Evolutionary conservation across 2,113 vertebrate species (phyloP), one percentile per base, ranked within the genome.

Genomic region (Lethenteron reissneri): DNA sequence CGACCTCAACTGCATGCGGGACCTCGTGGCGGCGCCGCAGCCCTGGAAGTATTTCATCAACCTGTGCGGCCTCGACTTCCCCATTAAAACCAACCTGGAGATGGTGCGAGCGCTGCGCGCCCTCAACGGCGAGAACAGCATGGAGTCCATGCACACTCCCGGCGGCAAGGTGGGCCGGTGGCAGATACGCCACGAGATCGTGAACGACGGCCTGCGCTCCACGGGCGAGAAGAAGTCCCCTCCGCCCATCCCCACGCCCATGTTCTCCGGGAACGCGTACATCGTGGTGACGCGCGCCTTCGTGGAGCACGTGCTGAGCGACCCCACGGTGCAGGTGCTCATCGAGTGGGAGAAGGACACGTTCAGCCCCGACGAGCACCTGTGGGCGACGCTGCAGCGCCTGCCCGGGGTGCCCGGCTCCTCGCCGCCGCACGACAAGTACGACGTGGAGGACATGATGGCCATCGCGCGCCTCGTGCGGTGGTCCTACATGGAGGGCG

Each of bases 1-100:
- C 4, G 89, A 95, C 68, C 78, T 95, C 74, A 94, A 95, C 78
- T 95, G 90, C 76, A 94, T 92, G 87, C 64, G 25, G 74, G 88
- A 95, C 72, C 87, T 95, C 8, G 79, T 84, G 58, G 74, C 75
- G 5, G 73, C 59, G 73, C 84, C 72, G 72, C 71, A 77, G 13
- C 75, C 71, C 58, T 95, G 89, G 91, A 90, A 86, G 71, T 95
- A 95, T 74, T 79, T 95, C 74, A 84, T 95, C 71, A 95, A 95
- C 73, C 83, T 91, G 1, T 95, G 91, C 73, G 89, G 90, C 2
- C 84, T 87, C 82, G 91, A 95, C 78, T 94, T 95, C 71, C 90
- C 89, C 13, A 81, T 92, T 72, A 92, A 95, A 82, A 95, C 88
- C 72, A 95, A 95, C 74, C 75, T 85, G 74, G 89, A 95, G 78